phyloP scores from a whole-genome alignment of 2,113 vertebrate species.

The Chrysochloris asiatica region DNA sequence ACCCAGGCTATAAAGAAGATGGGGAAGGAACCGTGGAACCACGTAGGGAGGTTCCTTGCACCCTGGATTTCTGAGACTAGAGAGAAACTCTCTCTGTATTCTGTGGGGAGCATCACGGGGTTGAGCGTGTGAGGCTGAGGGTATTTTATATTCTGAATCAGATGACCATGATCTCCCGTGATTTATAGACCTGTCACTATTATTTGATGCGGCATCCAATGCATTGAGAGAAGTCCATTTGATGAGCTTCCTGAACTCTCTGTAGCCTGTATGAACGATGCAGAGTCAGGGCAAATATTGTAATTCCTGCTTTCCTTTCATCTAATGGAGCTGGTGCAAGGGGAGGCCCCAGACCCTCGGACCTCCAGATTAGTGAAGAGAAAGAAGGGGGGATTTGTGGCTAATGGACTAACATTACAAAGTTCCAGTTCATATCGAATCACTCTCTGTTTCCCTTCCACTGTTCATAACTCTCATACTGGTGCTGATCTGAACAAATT shows the following conservation, averaged over 20 bases:
- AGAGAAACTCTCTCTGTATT: not conserved
- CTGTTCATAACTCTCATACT: not conserved
- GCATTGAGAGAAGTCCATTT: slow-evolving; percentile 54
- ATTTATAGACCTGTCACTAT: slow-evolving; percentile 48
- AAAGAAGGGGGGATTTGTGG: not conserved
- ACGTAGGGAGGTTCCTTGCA: not conserved
- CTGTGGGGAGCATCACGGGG: not conserved
- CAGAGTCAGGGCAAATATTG: slow-evolving; percentile 38
- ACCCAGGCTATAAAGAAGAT: not conserved
- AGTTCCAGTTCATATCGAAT: not conserved
- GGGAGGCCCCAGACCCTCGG: not conserved
- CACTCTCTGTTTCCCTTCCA: not conserved
- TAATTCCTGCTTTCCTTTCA: slow-evolving; percentile 59
- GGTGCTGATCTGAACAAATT: not conserved
- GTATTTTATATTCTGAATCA: slow-evolving; percentile 32
- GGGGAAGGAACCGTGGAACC: rapidly evolving
- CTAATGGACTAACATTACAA: not conserved
- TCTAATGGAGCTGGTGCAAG: slow-evolving; percentile 1
- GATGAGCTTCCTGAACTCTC: slow-evolving; percentile 24
- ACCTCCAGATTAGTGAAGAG: not conserved
- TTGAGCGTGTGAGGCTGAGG: not conserved
- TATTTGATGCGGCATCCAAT: slow-evolving; percentile 36
- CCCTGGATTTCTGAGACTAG: not conserved
- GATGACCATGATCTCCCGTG: slow-evolving; percentile 18
- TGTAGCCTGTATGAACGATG: slow-evolving; percentile 53